Evolutionary conservation across 2,888 invertebrate species (phyloP), one percentile per base, ranked within the genome.

Genomic region (Sarcophaga subvicina): DNA sequence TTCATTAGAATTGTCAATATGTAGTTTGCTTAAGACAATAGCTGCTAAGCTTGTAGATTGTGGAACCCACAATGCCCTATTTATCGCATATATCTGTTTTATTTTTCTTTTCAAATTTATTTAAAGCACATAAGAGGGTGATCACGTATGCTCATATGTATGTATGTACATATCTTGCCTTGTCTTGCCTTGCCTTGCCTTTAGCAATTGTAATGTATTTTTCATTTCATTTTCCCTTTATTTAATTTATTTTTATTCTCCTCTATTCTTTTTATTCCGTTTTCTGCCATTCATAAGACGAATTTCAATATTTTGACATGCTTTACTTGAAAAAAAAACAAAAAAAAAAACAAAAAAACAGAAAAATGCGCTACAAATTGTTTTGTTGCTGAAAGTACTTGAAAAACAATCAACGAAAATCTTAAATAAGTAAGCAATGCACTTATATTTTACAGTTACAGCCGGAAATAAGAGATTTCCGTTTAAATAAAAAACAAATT

Each of bases 391-490:
- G 17, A 67, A 73, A 73, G 25, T 75, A 75, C 75, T 75, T 64
- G 75, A 75, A 25, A 25, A 22, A 70, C 8, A 54, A 54, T 70
- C 25, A 27, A 66, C 27, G 37, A 45, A 8, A 17, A 17, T 62
- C 12, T 12, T 22, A 62, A 12, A 73, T 4, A 54, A 54, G 10
- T 22, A 11, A 71, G 64, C 64, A 59, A 70, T 80, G 72, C 72
- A 80, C 80, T 80, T 72, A 66, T 47, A 59, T 37, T 37, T 37
- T 37, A 37, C 64, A 80, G 80, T 72, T 67, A 72, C 72, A 80
- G 17, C 59, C 80, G 80, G 80, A 80, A 80, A 67, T 59, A 67
- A 60, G 72, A 72, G 80, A 80, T 80, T 80, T 80, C 80, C 80
- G 80, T 60, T 80, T 59, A 80, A 80, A 37, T 37, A 37, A 8